These are phyloP conservation scores for Phaetusa simplex DNA, from an alignment of 2,113 vertebrate genomes.

Conservation along the genomic window DNA sequence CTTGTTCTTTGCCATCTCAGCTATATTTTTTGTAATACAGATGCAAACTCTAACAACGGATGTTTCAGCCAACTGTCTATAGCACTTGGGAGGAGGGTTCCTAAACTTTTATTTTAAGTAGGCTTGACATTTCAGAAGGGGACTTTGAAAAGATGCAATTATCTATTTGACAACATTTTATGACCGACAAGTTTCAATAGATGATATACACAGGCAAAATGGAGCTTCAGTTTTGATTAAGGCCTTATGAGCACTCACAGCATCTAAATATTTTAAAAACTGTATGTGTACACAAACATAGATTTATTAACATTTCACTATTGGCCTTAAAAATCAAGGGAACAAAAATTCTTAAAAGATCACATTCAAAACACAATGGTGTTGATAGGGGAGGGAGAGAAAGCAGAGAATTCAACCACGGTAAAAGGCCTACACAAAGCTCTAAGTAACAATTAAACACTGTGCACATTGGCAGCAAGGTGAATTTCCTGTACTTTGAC, in stretches of 20 bases:
- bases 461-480: neutral
- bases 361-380: neutral
- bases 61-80: neutral
- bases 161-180: neutral
- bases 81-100: neutral
- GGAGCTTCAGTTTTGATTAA: neutral
- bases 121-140: neutral
- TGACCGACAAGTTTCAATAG: neutral
- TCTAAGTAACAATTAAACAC: neutral
- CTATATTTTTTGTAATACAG: neutral
- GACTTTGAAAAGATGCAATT: neutral
- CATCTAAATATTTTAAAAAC: neutral
- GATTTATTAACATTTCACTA: neutral
- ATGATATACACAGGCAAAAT: neutral
- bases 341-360: neutral
- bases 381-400: neutral
- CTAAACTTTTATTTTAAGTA: neutral
- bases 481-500: neutral
- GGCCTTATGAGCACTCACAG: neutral
- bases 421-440: neutral
- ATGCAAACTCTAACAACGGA: neutral
- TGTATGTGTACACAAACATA: neutral
- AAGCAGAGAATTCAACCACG: neutral
- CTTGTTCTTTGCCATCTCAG: neutral
- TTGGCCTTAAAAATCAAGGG: neutral